phyloP scores from a whole-genome alignment of 2,888 invertebrate species.

The Odontocerum albicorne region DNA sequence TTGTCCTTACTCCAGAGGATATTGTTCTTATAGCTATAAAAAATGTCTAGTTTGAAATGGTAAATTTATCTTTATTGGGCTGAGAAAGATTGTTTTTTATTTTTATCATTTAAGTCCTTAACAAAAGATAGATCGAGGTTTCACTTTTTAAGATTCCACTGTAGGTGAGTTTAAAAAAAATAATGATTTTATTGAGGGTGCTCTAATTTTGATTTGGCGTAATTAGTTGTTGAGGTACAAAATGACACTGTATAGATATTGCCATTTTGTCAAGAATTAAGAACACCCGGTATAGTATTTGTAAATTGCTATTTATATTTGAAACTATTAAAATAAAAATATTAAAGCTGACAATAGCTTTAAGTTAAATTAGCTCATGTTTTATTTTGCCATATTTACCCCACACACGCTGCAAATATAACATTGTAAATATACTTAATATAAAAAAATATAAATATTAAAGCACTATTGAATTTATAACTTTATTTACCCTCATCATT shows the following conservation, averaged over 20 bases:
- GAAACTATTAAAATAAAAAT: constrained; percentile 35
- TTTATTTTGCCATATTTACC: constrained; percentile 30
- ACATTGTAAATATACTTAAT: too few species aligned
- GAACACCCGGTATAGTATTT: constrained; percentile 31
- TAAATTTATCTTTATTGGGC: too few species aligned
- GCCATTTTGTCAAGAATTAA: constrained; percentile 23
- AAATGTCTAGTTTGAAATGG: too few species aligned
- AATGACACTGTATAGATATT: constrained; percentile 15
- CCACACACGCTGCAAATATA: too few species aligned
- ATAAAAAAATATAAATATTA: too few species aligned
- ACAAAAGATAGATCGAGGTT: too few species aligned
- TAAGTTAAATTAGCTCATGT: constrained; percentile 24
- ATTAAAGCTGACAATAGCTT: constrained; percentile 34
- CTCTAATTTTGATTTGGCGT: not conserved
- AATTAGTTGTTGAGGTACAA: not conserved
- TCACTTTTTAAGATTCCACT: not conserved
- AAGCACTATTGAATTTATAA: too few species aligned
- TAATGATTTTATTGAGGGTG: not conserved
- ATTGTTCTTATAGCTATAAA: too few species aligned
- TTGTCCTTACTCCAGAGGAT: too few species aligned
- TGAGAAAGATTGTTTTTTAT: too few species aligned
- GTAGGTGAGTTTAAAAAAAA: not conserved
- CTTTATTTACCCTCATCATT: too few species aligned
- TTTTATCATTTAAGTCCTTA: too few species aligned
- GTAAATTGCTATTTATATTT: constrained; percentile 37